Base-by-base conservation (phyloP, 2,888 invertebrate genomes). In the Labia minor region DNA sequence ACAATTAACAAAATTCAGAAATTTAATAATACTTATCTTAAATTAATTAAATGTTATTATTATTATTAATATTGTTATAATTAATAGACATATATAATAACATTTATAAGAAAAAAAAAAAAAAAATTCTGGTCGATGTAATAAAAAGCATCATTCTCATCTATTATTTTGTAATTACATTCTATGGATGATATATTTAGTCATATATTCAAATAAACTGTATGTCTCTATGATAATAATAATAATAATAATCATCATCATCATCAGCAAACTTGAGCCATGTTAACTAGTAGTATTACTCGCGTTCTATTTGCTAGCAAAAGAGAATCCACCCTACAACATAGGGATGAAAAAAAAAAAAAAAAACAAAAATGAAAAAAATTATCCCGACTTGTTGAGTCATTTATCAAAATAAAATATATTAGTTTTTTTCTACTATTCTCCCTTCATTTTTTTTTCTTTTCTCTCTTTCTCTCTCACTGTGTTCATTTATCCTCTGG, bases 341-440 rank as follows among this genome's bases (percentile, higher is more conserved):
- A 16, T 2, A 14, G 49, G 49, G 49, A 16, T 49, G 49, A 16
- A 49, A 33, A 33, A 33, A n/a, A n/a, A n/a, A n/a, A n/a, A n/a
- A n/a, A n/a, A n/a, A n/a, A n/a, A n/a, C n/a, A n/a, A n/a, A n/a
- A n/a, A n/a, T n/a, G n/a, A n/a, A n/a, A 49, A 49, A 49, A 49
- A 49, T 49, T 49, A 49, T 49, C 49, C 49, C 49, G 49, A 49
- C 49, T 49, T 49, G 49, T 49, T 49, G 49, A 49, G 49, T 49
- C 49, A 49, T 49, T 49, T 49, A 49, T 49, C 49, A 49, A 49
- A 49, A 49, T 49, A 49, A 49, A 49, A 49, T 49, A 49, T 49
- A 49, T 49, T 49, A 49, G 49, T 49, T 49, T 49, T 49, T 49
- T 49, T 49, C 14, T 49, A n/a, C n/a, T n/a, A n/a, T n/a, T n/a